Conservation (phyloP, 1,140 invertebrate genomes). For the Carposina sasakii region DNA sequence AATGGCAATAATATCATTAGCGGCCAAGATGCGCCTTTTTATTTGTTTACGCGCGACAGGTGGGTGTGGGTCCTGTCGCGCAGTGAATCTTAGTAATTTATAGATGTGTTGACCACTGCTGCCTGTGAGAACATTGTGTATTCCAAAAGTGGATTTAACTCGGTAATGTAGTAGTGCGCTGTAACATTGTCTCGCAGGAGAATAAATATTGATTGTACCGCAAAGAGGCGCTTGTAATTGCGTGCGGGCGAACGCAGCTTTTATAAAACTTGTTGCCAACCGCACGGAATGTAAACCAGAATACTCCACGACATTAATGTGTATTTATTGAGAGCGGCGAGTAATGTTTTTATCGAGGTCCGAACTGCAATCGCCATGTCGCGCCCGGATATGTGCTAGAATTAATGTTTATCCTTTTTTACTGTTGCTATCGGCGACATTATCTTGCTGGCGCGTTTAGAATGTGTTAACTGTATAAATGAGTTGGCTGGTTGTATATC, state of each 20-base stretch:
- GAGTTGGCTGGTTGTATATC: no score
- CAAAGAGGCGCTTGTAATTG: constrained; percentile 66
- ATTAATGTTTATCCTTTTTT: constrained; percentile 20
- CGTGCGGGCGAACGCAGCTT: constrained; percentile 60
- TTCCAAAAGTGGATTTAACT: constrained; percentile 15
- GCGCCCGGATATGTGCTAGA: constrained; percentile 36
- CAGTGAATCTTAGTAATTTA: constrained; percentile 16
- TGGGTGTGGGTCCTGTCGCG: constrained; percentile 25
- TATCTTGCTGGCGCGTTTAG: constrained; percentile 25
- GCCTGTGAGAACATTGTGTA: constrained; percentile 20
- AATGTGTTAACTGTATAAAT: no score
- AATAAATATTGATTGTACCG: constrained; percentile 63
- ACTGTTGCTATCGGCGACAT: constrained; percentile 22
- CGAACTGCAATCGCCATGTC: constrained; percentile 38
- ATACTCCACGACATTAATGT: constrained; percentile 67
- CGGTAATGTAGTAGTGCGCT: constrained; percentile 45
- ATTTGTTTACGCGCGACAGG: constrained; percentile 41
- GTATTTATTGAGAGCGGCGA: constrained; percentile 68
- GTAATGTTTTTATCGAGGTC: constrained; percentile 70
- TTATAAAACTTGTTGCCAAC: constrained; percentile 68
- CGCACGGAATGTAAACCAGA: constrained; percentile 67
- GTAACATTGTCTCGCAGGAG: constrained; percentile 43
- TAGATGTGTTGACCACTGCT: constrained; percentile 34
- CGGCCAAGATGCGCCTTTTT: constrained; percentile 38
- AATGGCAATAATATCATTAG: constrained; percentile 51